Conservation (phyloP, 1,140 invertebrate genomes). For the Drosophila melanogaster region Release_6_plus_ISO1_MT NT_037436.4:7185001-7185500, state of each 20-base stretch:
- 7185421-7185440: conserved; percentile 80
- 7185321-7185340: no score
- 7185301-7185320: no score
- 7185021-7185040: conserved; percentile 82
- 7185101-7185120: conserved; percentile 10
- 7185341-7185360: no score
- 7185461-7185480: conserved; percentile 73
- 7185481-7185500: conserved; percentile 34
- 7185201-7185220: no score
- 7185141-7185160: no score
- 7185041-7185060: conserved; percentile 59
- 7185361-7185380: conserved; percentile 23
- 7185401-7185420: conserved; percentile 58
- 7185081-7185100: conserved; percentile 75
- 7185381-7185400: conserved; percentile 19
- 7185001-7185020: conserved; percentile 79
- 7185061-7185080: conserved; percentile 49
- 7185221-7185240: no score
- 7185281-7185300: no score
- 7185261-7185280: no score
- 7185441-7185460: conserved; percentile 81
- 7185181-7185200: no score
- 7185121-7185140: conserved; percentile 5
- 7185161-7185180: no score
- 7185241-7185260: not conserved